Evolutionary conservation across 64 coral and sea anemone genomes (phyloP), one percentile per base, ranked within the genome.

Genomic region (Stylophora pistillata): DNA sequence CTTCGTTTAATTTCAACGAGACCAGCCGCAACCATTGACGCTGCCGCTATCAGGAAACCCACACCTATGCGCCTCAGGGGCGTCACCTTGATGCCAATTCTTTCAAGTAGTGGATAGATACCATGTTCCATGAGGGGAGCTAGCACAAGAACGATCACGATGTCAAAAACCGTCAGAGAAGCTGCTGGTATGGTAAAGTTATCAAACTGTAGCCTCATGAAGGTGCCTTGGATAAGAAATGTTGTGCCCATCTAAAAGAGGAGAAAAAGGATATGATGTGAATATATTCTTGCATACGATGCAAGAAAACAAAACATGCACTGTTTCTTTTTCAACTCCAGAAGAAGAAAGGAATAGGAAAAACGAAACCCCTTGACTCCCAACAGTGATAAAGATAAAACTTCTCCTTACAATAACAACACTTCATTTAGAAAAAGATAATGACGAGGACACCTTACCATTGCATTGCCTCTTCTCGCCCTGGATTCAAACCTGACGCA

Each of bases 41-140:
- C 78, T 15, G 94, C 90, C 12, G 94, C 78, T 74, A 96, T 86
- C 11, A 96, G 47, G 86, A 96, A 89, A 64, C 94, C 94, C 53
- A 72, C 80, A 29, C 94, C 86, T 71, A 96, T 92, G 58, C 91
- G 80, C 30, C 80, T 79, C 30, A 96, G 74, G 26, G 90, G 90
- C 9, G 94, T 96, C 21, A 89, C 73, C 5, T 34, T 69, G 23
- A 95, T 20, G 17, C 94, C 94, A 78, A 69, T 62, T 41, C 72
- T 37, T 4, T 73, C n/a, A 12, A 92, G 1, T 41, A 84, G 62
- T 69, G 94, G 94, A 61, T 88, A 96, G 17, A 96, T 66, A 2
- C 92, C 32, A 33, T 86, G 84, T 31, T 85, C 94, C 71, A 96
- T 74, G 21, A 96, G 4, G 23, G 94, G 94, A 86, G 89, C 92